phyloP scores from a whole-genome alignment of 1,140 invertebrate species.

The Drosophila setifemur region DNA sequence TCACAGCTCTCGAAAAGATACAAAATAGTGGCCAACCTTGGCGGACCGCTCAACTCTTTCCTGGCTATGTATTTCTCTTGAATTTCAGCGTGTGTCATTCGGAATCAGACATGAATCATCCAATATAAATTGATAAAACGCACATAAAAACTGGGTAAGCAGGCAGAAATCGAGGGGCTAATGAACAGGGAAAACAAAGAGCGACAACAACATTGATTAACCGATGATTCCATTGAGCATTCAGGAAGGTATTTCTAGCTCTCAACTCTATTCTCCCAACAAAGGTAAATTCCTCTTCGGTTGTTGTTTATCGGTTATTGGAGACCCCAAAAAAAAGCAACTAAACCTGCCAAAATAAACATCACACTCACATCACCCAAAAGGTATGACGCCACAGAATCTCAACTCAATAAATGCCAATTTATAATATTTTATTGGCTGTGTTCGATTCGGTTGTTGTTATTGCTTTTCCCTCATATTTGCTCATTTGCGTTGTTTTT shows the following conservation, averaged over 20 bases:
- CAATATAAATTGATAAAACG: constrained; percentile 55
- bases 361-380: background rate
- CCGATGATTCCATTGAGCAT: background rate
- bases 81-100: constrained; percentile 45
- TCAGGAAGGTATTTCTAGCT: background rate
- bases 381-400: constrained; percentile 36
- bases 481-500: constrained; percentile 40
- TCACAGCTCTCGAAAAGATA: background rate
- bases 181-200: constrained; percentile 20
- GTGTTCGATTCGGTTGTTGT: background rate
- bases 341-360: background rate
- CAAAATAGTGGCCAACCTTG: constrained; percentile 16
- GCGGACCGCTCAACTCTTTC: constrained; percentile 15
- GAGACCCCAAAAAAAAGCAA: constrained; percentile 1
- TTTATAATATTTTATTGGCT: constrained; percentile 44
- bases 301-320: background rate
- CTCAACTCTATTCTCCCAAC: background rate
- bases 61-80: constrained; percentile 23
- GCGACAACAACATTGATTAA: constrained; percentile 2
- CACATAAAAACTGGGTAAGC: constrained; percentile 24
- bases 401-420: constrained; percentile 45
- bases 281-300: constrained; percentile 24
- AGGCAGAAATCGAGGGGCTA: background rate
- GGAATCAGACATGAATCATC: constrained; percentile 42
- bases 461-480: constrained; percentile 10